Evolutionary conservation across 2,797 vertebrate species (phyloP).

Genomic region (Staurois parvus): DNA sequence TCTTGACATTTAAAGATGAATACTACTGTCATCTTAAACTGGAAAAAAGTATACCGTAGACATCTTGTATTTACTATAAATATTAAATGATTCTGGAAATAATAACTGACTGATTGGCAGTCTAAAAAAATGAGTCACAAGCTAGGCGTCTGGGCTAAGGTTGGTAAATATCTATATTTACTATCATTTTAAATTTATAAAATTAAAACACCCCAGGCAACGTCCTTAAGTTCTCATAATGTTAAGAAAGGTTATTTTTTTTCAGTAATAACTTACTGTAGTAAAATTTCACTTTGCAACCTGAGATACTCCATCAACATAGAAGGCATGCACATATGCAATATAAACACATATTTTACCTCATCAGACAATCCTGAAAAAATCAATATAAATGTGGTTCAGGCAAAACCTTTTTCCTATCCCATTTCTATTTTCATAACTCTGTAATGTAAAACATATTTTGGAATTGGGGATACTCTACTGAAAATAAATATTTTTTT

Average conservation of each 20-base stretch:
- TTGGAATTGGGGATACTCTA: slow-evolving; percentile 72
- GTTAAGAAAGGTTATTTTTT: neutral
- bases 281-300: slow-evolving; percentile 4
- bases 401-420: slow-evolving; percentile 78
- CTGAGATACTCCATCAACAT: slow-evolving; percentile 37
- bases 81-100: neutral
- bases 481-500: slow-evolving; percentile 80
- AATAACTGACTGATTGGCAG: neutral
- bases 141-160: too few species aligned
- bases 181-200: neutral
- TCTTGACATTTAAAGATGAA: too few species aligned
- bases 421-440: slow-evolving; percentile 61
- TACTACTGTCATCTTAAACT: too few species aligned
- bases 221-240: neutral
- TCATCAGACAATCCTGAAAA: slow-evolving; percentile 76
- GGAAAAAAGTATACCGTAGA: too few species aligned
- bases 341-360: slow-evolving; percentile 73
- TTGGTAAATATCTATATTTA: neutral
- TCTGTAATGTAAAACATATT: slow-evolving; percentile 76
- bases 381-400: slow-evolving; percentile 75
- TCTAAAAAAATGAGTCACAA: too few species aligned
- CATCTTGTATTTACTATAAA: too few species aligned
- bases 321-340: slow-evolving; percentile 71
- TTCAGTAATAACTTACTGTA: neutral
- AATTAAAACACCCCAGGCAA: neutral